Percentiles rank a stretch among this genome's conserved stretches.
Conservation (phyloP, 1,140 invertebrate genomes). For the Wiebesia pumilae region DNA sequence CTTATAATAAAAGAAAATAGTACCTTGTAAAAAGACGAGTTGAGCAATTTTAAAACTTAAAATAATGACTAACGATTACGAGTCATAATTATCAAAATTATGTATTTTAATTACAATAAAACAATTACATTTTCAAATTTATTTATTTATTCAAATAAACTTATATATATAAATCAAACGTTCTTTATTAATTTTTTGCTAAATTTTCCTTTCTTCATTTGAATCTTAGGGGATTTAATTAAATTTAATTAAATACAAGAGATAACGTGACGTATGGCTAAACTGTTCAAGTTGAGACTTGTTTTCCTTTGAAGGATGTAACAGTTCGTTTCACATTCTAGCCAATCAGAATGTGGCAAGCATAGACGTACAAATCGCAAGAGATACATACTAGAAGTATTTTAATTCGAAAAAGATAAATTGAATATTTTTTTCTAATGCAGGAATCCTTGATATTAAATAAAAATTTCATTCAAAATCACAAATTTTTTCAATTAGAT, state of each 20-base stretch:
- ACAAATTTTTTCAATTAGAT: too few species aligned
- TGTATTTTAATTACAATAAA: conserved; percentile 45
- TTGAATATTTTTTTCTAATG: not conserved
- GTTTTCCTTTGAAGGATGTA: not conserved
- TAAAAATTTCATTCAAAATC: too few species aligned
- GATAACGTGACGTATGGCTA: not conserved
- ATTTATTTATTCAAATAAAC: not conserved
- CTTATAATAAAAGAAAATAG: conserved; percentile 15
- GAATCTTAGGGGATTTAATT: too few species aligned
- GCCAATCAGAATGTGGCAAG: not conserved
- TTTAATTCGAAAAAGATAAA: not conserved
- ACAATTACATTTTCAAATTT: conserved; percentile 4
- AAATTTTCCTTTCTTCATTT: too few species aligned
- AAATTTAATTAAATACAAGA: too few species aligned
- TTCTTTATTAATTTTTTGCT: too few species aligned
- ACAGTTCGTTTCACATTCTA: not conserved
- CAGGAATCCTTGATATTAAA: not conserved
- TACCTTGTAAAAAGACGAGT: conserved; percentile 39
- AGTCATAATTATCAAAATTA: conserved; percentile 32
- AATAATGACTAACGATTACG: conserved; percentile 11
- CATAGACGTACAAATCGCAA: not conserved
- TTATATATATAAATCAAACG: too few species aligned
- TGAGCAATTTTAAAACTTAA: conserved; percentile 12
- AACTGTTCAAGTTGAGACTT: not conserved
- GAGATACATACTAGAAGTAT: not conserved